Evolutionary conservation across 2,888 invertebrate species (phyloP).

Genomic region (Chloromyia formosa): DNA sequence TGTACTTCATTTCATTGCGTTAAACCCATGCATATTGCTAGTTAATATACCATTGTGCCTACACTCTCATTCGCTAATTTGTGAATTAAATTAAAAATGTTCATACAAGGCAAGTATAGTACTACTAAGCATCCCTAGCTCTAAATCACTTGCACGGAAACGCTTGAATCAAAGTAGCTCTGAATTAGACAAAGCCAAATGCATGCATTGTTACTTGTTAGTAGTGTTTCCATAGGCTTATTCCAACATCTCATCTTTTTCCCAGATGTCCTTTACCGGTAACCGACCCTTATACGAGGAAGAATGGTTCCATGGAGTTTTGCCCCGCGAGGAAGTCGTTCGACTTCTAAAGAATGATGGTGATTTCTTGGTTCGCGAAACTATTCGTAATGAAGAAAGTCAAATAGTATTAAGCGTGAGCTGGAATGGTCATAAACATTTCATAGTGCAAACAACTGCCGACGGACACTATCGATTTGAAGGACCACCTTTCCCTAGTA

Average conservation of each 20-base stretch:
- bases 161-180: no score
- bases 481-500: constrained; percentile 91
- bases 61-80: no score
- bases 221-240: no score
- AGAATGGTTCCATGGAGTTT: constrained; percentile 97
- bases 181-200: no score
- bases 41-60: no score
- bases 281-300: constrained; percentile 84
- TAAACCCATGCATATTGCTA: no score
- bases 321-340: constrained; percentile 95
- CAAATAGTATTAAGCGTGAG: constrained; percentile 94
- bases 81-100: no score
- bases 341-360: constrained; percentile 89
- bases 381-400: constrained; percentile 88
- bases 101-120: no score
- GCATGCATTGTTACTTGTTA: no score
- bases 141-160: no score
- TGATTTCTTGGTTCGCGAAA: constrained; percentile 93
- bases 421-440: constrained; percentile 97
- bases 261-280: constrained; percentile 63
- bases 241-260: constrained; percentile 34
- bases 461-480: constrained; percentile 95
- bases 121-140: no score
- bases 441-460: constrained; percentile 93
- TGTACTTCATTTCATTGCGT: no score